Percentiles rank a stretch among this genome's conserved stretches.
phyloP scores from a whole-genome alignment of 2,888 invertebrate genomes.

The Oligia latruncula region DNA sequence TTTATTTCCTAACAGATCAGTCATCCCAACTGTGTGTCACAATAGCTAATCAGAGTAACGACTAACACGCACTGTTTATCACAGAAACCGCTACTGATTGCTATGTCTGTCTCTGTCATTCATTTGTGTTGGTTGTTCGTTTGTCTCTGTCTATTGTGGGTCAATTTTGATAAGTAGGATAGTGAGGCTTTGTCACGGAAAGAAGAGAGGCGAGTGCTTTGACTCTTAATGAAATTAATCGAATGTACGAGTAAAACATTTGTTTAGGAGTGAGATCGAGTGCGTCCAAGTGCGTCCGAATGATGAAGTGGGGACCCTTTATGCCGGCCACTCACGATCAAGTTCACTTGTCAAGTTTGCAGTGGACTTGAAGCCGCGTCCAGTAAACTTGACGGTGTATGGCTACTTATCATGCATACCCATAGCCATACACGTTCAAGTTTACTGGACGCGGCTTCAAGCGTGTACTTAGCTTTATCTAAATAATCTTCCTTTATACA shows the following conservation, averaged over 20 bases:
- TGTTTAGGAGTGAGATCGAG: background rate
- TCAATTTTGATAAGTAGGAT: slow-evolving; percentile 13
- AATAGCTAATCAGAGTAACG: slow-evolving; percentile 22
- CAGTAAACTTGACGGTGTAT: too few relatives aligned
- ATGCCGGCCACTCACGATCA: too few relatives aligned
- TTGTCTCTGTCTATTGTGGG: slow-evolving; percentile 11
- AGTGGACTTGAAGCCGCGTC: too few relatives aligned
- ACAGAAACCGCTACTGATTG: slow-evolving; percentile 37
- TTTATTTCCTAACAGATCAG: slow-evolving; percentile 4
- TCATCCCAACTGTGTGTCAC: slow-evolving; percentile 1
- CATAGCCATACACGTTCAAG: too few relatives aligned
- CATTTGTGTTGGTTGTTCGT: slow-evolving; percentile 13
- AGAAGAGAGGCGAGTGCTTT: background rate
- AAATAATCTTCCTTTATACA: too few relatives aligned
- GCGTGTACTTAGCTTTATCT: too few relatives aligned
- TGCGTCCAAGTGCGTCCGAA: background rate
- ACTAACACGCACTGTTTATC: slow-evolving; percentile 42
- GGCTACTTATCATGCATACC: too few relatives aligned
- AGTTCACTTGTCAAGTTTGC: too few relatives aligned
- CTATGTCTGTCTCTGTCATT: slow-evolving; percentile 17
- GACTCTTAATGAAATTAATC: background rate
- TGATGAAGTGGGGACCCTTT: background rate
- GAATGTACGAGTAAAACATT: background rate
- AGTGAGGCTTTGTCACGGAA: background rate
- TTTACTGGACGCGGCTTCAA: too few relatives aligned